phyloP scores from a whole-genome alignment of 2,113 vertebrate species.

The Opisthocomus hoazin region DNA sequence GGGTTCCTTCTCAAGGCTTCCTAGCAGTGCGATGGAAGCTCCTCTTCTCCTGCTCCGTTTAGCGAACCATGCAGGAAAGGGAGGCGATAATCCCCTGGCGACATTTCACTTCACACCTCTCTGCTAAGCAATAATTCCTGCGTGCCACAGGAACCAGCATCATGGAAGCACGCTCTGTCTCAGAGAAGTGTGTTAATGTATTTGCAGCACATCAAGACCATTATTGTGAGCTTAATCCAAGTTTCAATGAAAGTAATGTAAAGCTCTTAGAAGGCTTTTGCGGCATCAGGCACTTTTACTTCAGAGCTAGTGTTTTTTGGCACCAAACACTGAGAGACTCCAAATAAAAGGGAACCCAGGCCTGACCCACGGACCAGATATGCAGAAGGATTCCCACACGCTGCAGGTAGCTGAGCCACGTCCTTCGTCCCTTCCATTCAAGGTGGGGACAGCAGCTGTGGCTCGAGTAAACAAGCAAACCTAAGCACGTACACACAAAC shows the following conservation, averaged over 20 bases:
- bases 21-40: not conserved
- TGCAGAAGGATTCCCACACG: not conserved
- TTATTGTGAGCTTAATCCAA: not conserved
- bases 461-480: not conserved
- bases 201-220: not conserved
- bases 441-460: not conserved
- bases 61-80: not conserved
- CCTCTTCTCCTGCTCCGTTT: not conserved
- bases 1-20: not conserved
- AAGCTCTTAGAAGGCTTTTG: not conserved
- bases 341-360: not conserved
- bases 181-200: not conserved
- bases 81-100: constrained; percentile 31
- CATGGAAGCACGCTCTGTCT: not conserved
- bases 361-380: not conserved
- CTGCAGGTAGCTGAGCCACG: not conserved
- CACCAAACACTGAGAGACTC: not conserved
- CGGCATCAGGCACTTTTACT: not conserved
- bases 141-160: not conserved
- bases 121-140: constrained; percentile 10
- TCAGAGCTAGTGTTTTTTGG: not conserved
- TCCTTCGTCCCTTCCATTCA: not conserved
- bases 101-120: constrained; percentile 41
- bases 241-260: not conserved
- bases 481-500: not conserved